Percentiles rank a stretch among this genome's conserved stretches.
phyloP scores from a whole-genome alignment of 2,888 invertebrate genomes.

The Hirtodrosophila confusa region DNA sequence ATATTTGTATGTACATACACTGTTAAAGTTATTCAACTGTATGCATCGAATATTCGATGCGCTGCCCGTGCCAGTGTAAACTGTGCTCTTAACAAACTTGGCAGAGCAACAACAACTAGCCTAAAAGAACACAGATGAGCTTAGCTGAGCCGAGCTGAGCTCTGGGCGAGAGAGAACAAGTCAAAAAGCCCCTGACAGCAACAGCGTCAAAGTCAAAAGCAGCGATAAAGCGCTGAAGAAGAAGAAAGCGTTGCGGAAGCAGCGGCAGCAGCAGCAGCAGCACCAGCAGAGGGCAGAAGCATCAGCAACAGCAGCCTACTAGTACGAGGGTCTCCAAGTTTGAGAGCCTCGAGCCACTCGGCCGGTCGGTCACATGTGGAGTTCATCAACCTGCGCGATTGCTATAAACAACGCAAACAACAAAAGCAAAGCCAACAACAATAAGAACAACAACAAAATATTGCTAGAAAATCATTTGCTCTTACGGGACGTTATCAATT shows the following conservation, averaged over 20 bases:
- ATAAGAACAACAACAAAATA: conserved; percentile 27
- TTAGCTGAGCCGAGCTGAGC: not conserved
- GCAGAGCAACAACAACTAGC: conserved; percentile 7
- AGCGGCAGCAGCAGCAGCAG: conserved; percentile 25
- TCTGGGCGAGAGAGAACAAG: conserved; percentile 8
- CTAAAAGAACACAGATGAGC: conserved; percentile 32
- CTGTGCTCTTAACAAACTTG: no score
- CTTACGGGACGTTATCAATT: conserved; percentile 27
- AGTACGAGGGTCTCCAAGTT: conserved; percentile 46
- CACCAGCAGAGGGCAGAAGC: conserved; percentile 1
- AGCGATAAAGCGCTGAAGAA: conserved; percentile 38
- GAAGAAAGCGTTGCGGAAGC: conserved; percentile 60
- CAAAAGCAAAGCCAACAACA: conserved; percentile 16
- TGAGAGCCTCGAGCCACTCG: conserved; percentile 68
- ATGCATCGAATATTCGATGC: no score
- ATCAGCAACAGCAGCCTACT: conserved; percentile 33
- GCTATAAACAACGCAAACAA: conserved; percentile 41
- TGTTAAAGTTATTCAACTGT: no score
- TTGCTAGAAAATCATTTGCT: conserved; percentile 32
- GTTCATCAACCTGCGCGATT: conserved; percentile 73
- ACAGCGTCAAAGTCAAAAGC: conserved; percentile 15
- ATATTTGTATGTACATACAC: no score
- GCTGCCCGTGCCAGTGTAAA: no score
- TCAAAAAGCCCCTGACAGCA: conserved; percentile 8
- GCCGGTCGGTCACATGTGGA: conserved; percentile 71